Conservation (phyloP, 2,888 invertebrate genomes). For the Metacarcinus magister region DNA sequence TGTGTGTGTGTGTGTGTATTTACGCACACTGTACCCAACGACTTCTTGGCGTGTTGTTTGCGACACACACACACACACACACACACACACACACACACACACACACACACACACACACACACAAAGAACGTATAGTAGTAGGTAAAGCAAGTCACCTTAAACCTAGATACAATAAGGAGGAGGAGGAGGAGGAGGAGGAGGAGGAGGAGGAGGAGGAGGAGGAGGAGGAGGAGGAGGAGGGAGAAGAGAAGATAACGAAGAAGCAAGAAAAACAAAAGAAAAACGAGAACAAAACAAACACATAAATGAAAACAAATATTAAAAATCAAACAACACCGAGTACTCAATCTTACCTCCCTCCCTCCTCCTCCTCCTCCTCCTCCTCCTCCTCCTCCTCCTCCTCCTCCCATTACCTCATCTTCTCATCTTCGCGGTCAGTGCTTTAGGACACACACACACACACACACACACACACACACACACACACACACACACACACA, state of each 20-base stretch:
- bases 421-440: not conserved
- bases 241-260: not conserved
- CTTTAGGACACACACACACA: not conserved
- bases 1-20: not conserved
- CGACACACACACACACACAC: not conserved
- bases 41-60: not conserved
- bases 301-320: not conserved
- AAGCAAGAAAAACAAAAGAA: not conserved
- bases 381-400: not conserved
- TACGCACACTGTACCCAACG: too few relatives aligned
- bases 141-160: not conserved
- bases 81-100: conserved; percentile 36
- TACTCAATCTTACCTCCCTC: too few relatives aligned
- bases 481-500: conserved; percentile 58
- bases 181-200: not conserved
- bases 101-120: conserved; percentile 50
- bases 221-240: conserved; percentile 8
- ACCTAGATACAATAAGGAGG: not conserved
- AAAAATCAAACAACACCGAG: not conserved
- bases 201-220: conserved; percentile 13
- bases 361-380: conserved; percentile 3
- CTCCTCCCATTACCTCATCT: not conserved
- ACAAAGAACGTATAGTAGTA: not conserved
- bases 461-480: conserved; percentile 53
- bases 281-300: not conserved